These are phyloP conservation scores for Suncus etruscus DNA, from an alignment of 2,113 vertebrate species.

Conservation along the genomic window DNA sequence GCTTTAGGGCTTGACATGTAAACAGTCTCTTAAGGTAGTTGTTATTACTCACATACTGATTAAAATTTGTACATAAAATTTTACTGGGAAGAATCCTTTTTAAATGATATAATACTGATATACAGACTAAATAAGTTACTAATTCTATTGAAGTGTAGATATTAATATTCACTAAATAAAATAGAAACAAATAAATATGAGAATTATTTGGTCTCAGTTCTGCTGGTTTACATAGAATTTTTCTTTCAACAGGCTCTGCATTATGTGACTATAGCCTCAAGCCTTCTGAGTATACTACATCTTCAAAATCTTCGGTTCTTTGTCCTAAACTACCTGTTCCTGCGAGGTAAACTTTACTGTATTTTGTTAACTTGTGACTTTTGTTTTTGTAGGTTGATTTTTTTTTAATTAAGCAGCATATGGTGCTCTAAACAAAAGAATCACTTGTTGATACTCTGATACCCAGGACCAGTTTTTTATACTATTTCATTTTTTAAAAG, in stretches of 20 bases:
- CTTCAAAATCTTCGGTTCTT: constrained; percentile 88
- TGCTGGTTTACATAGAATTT: constrained; percentile 13
- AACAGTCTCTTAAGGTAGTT: constrained; percentile 30
- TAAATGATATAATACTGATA: constrained; percentile 42
- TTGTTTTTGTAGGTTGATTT: constrained; percentile 54
- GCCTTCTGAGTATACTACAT: constrained; percentile 91
- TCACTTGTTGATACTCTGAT: neutral
- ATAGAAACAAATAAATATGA: neutral
- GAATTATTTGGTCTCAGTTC: neutral
- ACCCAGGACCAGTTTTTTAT: neutral
- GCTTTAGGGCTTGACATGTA: neutral
- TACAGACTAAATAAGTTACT: constrained; percentile 31
- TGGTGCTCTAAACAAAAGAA: constrained; percentile 7
- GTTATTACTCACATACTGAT: constrained; percentile 27
- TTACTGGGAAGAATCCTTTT: neutral
- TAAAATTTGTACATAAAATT: constrained; percentile 54
- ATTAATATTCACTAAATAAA: constrained; percentile 49
- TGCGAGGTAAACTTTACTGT: constrained; percentile 90
- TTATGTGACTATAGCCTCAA: constrained; percentile 94
- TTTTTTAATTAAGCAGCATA: neutral
- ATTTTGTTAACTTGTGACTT: constrained; percentile 67
- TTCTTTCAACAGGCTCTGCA: constrained; percentile 90
- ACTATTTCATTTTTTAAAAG: constrained; percentile 16
- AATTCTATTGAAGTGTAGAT: constrained; percentile 15
- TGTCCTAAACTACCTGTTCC: constrained; percentile 98